Conservation (phyloP, 64 coral and sea anemone genomes). For the Montipora capricornis region DNA sequence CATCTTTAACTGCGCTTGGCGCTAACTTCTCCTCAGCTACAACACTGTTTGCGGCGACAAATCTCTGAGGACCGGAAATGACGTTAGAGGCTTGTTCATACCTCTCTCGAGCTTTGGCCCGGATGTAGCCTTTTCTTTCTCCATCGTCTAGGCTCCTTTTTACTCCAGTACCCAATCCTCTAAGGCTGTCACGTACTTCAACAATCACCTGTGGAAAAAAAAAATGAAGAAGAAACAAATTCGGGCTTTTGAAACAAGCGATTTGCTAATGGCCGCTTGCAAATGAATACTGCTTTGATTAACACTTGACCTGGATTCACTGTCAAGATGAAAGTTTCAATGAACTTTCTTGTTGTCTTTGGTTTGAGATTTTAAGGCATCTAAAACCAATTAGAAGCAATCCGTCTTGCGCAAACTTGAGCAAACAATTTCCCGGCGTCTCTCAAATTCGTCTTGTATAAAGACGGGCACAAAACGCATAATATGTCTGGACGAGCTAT, state of each 20-base stretch:
- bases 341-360: no score
- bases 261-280: not conserved
- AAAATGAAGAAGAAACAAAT: not conserved
- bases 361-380: no score
- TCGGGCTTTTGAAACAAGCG: not conserved
- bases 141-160: constrained; percentile 72
- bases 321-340: no score
- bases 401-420: no score
- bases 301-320: no score
- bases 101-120: constrained; percentile 70
- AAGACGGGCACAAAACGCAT: no score
- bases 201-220: constrained; percentile 59
- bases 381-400: no score
- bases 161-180: constrained; percentile 65
- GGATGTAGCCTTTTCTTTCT: constrained; percentile 36
- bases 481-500: no score
- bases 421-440: no score
- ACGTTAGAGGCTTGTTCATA: constrained; percentile 4
- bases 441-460: no score
- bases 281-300: no score
- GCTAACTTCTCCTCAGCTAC: not conserved
- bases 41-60: not conserved
- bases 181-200: constrained; percentile 62
- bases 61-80: not conserved
- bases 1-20: not conserved